These are phyloP conservation scores for Rhagoletis pomonella DNA, from an alignment of 1,140 invertebrate genomes.

Conservation along the genomic window DNA sequence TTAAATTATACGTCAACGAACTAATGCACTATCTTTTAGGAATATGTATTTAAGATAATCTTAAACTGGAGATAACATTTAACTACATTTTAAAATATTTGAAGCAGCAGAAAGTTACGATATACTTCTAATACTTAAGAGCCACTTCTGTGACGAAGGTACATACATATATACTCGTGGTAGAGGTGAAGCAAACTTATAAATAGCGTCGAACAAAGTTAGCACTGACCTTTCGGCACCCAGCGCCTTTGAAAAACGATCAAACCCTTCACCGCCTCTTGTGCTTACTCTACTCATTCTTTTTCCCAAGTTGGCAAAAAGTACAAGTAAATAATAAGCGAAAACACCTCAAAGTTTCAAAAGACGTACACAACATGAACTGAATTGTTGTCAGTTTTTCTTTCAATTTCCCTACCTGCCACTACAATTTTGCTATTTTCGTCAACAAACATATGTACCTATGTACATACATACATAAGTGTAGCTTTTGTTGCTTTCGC, in stretches of 20 bases:
- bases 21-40: too few species aligned
- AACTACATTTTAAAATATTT: conserved; percentile 32
- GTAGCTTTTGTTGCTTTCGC: neutral
- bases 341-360: conserved; percentile 17
- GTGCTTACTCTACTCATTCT: neutral
- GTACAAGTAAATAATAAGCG: conserved; percentile 5
- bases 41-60: too few species aligned
- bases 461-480: neutral
- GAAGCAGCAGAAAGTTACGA: neutral
- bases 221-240: conserved; percentile 6
- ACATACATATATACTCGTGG: too few species aligned
- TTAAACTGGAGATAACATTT: neutral
- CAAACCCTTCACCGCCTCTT: neutral
- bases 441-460: neutral
- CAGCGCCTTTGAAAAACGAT: neutral
- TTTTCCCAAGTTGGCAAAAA: neutral
- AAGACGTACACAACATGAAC: neutral
- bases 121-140: neutral
- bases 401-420: neutral
- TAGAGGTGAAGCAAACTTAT: neutral
- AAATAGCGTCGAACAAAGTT: conserved; percentile 14
- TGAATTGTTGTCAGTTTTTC: neutral
- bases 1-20: too few species aligned
- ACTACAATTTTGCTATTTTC: neutral
- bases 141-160: neutral